phyloP scores from a whole-genome alignment of 1,140 invertebrate species.

The Anadara kagoshimensis region DNA sequence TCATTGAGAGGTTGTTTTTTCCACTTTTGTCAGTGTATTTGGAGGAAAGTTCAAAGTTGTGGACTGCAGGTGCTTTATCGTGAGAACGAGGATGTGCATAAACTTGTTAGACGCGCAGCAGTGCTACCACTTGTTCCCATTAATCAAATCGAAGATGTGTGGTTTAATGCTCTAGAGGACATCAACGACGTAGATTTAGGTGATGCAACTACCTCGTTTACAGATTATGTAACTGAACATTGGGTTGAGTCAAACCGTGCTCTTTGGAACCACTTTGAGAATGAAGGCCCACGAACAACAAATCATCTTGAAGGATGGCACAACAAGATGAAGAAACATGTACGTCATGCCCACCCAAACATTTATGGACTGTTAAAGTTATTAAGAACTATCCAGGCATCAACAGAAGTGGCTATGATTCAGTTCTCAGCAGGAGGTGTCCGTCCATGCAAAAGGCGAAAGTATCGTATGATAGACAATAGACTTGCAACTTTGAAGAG shows the following conservation, averaged over 20 bases:
- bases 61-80: neutral
- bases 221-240: slow-evolving; percentile 17
- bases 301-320: slow-evolving; percentile 23
- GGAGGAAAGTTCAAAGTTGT: neutral
- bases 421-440: neutral
- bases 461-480: neutral
- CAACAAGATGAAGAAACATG: slow-evolving; percentile 14
- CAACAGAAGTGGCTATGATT: neutral
- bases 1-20: slow-evolving; percentile 14
- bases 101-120: too few species aligned
- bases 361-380: slow-evolving; percentile 9
- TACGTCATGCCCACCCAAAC: slow-evolving; percentile 21
- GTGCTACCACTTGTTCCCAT: slow-evolving; percentile 7
- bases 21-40: neutral
- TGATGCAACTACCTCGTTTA: neutral
- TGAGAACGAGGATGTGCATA: neutral
- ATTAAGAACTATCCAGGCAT: slow-evolving; percentile 9
- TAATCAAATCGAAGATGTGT: slow-evolving; percentile 19
- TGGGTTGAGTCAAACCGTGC: slow-evolving; percentile 14
- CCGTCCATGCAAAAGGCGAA: neutral
- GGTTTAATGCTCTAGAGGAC: slow-evolving; percentile 22
- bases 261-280: slow-evolving; percentile 12
- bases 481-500: neutral
- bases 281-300: slow-evolving; percentile 7
- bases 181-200: slow-evolving; percentile 12